Conservation (phyloP, 2,113 vertebrate genomes). For the Chiloscyllium plagiosum region DNA sequence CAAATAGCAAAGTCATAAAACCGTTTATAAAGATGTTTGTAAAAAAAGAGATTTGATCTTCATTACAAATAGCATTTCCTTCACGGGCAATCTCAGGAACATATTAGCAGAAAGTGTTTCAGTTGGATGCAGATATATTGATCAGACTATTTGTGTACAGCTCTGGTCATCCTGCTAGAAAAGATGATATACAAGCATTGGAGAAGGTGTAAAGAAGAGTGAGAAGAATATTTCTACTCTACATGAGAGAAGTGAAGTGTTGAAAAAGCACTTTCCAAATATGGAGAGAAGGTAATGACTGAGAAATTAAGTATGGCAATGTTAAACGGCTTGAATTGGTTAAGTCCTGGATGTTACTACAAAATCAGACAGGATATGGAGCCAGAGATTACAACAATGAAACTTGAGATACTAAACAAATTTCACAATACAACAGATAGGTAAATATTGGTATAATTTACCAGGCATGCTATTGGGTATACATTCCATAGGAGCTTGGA, state of each 20-base stretch:
- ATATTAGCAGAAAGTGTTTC: neutral
- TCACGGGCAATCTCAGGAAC: neutral
- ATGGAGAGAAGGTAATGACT: neutral
- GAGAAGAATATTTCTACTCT: neutral
- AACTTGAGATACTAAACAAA: neutral
- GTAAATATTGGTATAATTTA: neutral
- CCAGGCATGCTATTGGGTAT: neutral
- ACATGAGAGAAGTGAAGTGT: neutral
- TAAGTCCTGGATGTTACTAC: neutral
- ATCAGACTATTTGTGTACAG: neutral
- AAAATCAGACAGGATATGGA: neutral
- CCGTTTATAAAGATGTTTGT: neutral
- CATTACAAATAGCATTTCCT: neutral
- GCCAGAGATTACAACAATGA: neutral
- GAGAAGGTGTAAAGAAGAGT: neutral
- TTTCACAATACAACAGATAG: neutral
- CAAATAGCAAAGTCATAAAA: neutral
- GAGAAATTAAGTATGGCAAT: neutral
- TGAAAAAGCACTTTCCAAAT: neutral
- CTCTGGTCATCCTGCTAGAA: neutral
- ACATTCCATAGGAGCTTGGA: neutral
- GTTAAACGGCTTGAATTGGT: neutral
- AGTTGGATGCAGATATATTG: neutral
- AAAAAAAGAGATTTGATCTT: neutral
- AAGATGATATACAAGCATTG: neutral